Evolutionary conservation across 2,113 vertebrate species (phyloP).

Genomic region (Vidua chalybeata): DNA sequence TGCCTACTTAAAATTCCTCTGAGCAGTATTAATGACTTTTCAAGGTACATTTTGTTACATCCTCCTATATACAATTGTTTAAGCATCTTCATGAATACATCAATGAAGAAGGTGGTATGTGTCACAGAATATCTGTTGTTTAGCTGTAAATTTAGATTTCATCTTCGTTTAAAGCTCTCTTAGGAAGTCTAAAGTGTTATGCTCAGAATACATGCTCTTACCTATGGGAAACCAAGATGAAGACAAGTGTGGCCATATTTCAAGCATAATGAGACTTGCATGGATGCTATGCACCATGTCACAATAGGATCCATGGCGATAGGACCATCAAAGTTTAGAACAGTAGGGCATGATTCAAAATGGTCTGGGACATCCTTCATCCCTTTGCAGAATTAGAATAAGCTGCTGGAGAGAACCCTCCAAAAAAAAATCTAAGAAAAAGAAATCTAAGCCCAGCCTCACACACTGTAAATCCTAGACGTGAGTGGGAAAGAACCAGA

Average conservation of each 20-base stretch:
- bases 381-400: not conserved
- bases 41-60: not conserved
- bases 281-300: not conserved
- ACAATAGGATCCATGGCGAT: not conserved
- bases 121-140: not conserved
- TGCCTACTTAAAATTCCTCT: not conserved
- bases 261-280: not conserved
- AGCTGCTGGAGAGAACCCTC: not conserved
- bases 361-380: not conserved
- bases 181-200: not conserved
- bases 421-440: not conserved
- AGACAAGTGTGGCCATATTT: not conserved
- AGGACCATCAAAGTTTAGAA: not conserved
- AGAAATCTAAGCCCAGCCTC: not conserved
- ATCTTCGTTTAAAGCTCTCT: not conserved
- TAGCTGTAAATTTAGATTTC: not conserved
- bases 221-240: not conserved
- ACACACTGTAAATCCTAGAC: not conserved
- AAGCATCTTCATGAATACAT: not conserved
- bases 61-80: not conserved
- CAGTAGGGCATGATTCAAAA: not conserved
- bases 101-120: not conserved
- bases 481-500: not conserved
- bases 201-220: not conserved
- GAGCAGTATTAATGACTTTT: not conserved